phyloP scores from a whole-genome alignment of 1,140 invertebrate species.

The Apis dorsata region DNA sequence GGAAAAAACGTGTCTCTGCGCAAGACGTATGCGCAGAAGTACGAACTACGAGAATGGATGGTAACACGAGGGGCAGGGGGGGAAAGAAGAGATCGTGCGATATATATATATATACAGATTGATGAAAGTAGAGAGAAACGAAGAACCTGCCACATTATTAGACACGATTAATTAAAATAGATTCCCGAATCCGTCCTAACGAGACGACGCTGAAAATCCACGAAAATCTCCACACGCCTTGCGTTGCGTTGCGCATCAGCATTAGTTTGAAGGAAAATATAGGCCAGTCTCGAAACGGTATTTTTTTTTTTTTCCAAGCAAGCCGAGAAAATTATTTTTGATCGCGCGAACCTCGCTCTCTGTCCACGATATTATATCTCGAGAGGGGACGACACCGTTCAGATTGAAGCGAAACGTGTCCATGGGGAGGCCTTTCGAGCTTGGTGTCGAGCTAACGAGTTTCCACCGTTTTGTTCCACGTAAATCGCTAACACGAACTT shows the following conservation, averaged over 20 bases:
- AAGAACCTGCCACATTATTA: conserved; percentile 26
- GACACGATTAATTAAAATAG: conserved; percentile 23
- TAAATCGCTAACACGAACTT: neutral
- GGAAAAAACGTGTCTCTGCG: too few relatives aligned
- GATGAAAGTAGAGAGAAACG: neutral
- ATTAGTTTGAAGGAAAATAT: neutral
- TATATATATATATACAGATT: neutral
- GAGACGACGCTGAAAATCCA: conserved; percentile 25
- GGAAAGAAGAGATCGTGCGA: neutral
- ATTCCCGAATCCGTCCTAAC: conserved; percentile 56
- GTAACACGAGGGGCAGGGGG: neutral
- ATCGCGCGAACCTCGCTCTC: conserved; percentile 28
- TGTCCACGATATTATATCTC: conserved; percentile 25
- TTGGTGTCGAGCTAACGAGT: neutral
- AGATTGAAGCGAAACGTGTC: conserved; percentile 1
- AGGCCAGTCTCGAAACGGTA: conserved; percentile 37
- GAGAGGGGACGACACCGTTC: neutral
- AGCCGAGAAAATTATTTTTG: conserved; percentile 33
- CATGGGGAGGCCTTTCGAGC: neutral
- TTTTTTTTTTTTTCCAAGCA: conserved; percentile 29
- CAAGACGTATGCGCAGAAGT: neutral
- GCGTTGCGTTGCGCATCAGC: neutral
- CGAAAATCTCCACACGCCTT: neutral
- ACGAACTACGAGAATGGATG: neutral
- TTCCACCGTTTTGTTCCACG: conserved; percentile 1